These are phyloP conservation scores for Gastrophysa polygoni DNA, from an alignment of 2,888 invertebrate genomes.

Conservation along the genomic window DNA sequence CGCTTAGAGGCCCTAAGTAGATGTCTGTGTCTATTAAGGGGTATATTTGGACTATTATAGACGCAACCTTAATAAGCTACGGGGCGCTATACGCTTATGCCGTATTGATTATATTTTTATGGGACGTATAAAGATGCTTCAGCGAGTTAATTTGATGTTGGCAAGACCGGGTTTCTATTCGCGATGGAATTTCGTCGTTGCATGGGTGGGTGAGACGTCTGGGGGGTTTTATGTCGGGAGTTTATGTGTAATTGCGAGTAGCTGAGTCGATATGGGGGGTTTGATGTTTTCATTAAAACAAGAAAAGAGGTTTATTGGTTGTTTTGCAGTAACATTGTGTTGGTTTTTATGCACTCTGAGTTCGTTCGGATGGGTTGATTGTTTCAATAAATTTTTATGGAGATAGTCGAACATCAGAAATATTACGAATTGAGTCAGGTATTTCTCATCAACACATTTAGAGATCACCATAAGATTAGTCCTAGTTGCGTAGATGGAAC, in stretches of 20 bases:
- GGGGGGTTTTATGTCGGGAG: constrained; percentile 1
- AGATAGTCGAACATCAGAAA: too few species aligned
- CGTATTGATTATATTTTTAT: constrained; percentile 56
- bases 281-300: constrained; percentile 11
- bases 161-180: constrained; percentile 9
- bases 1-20: constrained; percentile 56
- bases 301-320: constrained; percentile 1
- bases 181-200: constrained; percentile 12
- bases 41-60: constrained; percentile 49
- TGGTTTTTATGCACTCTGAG: neutral
- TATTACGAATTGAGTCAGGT: too few species aligned
- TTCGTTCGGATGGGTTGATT: neutral
- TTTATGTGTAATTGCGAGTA: constrained; percentile 19
- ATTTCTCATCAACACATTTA: too few species aligned
- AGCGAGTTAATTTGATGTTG: constrained; percentile 47
- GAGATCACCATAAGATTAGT: too few species aligned
- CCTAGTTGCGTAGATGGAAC: too few species aligned
- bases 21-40: constrained; percentile 55
- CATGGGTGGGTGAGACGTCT: neutral
- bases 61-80: constrained; percentile 47
- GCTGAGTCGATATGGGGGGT: constrained; percentile 16
- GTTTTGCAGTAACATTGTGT: constrained; percentile 5
- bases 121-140: constrained; percentile 51
- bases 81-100: constrained; percentile 49
- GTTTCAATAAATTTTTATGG: too few species aligned